Conservation (phyloP, 2,113 vertebrate genomes). For the Pagrus major region DNA sequence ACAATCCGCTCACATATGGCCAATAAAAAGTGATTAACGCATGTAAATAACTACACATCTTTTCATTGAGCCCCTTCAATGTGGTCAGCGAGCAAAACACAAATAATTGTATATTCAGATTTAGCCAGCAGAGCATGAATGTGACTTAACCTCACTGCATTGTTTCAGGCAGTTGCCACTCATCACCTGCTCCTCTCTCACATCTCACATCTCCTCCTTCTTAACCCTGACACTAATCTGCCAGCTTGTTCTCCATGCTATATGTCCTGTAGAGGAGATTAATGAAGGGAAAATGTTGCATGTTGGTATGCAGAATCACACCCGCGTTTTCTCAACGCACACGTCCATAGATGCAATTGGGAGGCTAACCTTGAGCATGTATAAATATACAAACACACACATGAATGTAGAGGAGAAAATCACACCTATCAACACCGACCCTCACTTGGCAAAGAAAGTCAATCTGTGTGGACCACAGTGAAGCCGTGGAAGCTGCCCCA, state of each 20-base stretch:
- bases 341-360: not conserved
- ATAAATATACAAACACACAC: not conserved
- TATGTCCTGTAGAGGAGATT: constrained; percentile 10
- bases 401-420: not conserved
- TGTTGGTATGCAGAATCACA: constrained; percentile 1
- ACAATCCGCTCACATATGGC: no score
- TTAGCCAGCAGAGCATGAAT: not conserved
- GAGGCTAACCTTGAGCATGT: constrained; percentile 11
- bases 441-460: not conserved
- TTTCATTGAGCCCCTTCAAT: no score
- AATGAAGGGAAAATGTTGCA: not conserved
- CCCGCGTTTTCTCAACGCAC: not conserved
- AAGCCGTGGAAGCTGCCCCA: not conserved
- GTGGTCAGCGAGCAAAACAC: not conserved
- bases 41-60: no score
- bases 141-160: not conserved
- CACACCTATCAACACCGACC: not conserved
- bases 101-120: not conserved
- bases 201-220: not conserved
- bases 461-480: constrained; percentile 8
- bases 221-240: not conserved
- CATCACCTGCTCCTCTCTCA: not conserved
- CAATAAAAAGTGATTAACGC: no score
- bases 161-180: not conserved
- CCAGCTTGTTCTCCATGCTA: not conserved